Evolutionary conservation across 2,797 vertebrate species (phyloP), one percentile per base, ranked within the genome.

Genomic region (Microctenopoma stevenorrisi): DNA sequence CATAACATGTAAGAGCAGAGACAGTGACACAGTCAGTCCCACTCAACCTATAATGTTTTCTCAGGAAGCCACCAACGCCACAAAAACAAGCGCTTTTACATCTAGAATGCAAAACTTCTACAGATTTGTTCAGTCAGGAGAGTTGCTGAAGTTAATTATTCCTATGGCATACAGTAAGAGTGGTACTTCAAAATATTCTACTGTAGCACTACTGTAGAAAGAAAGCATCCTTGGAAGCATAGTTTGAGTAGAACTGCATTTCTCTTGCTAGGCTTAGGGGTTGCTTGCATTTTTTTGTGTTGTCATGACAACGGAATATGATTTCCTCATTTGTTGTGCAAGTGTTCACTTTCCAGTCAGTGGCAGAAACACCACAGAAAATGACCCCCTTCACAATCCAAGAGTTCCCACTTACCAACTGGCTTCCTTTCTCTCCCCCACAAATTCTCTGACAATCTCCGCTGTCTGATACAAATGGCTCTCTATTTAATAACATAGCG

Each of bases 231-330:
- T 43, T n/a, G 59, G 59, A 78, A 60, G 50, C 18, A 66, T 47
- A 43, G 53, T 78, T 64, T 63, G 33, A 63, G 52, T 22, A n/a
- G 12, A 11, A 35, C 42, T 51, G 10, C 42, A 70, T 74, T 76
- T 77, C 49, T 81, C 50, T 60, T 72, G 70, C 33, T 48, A 37
- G 43, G 46, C 62, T 77, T 73, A 37, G 40, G 54, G 68, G 60
- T 56, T 52, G 73, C 73, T 68, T 64, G 68, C 74, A 67, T 58
- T 77, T 78, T 51, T 63, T 60, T 79, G 74, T 13, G 89, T 94
- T 91, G 76, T 90, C 86, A 92, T 93, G 88, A 81, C 88, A 85
- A 93, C 92, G 68, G 61, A 79, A 89, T 82, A 87, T 69, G 60
- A 81, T 88, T 87, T 87, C 78, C 65, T 82, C 73, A 72, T 81